phyloP scores from a whole-genome alignment of 2,888 invertebrate species.

The Petrolisthes manimaculis region DNA sequence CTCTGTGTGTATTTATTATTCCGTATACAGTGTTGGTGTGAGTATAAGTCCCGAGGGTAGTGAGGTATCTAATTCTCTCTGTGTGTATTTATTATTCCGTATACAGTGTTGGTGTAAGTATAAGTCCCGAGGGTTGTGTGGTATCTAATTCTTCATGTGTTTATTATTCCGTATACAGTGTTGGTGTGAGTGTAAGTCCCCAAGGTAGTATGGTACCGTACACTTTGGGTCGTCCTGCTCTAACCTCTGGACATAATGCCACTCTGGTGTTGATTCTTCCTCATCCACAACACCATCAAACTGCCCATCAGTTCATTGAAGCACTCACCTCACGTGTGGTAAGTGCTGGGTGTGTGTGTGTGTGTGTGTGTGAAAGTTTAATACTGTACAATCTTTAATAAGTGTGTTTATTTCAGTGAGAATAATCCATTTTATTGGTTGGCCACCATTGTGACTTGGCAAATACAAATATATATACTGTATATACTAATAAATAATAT shows the following conservation, averaged over 20 bases:
- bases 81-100: too few relatives aligned
- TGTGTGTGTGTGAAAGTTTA: background rate
- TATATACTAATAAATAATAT: background rate
- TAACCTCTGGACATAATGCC: constrained; percentile 24
- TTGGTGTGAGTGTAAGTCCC: constrained; percentile 31
- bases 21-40: background rate
- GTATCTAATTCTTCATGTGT: too few relatives aligned
- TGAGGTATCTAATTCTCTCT: too few relatives aligned
- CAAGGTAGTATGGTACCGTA: constrained; percentile 39
- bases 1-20: background rate
- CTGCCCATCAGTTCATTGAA: constrained; percentile 41
- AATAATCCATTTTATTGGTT: too few relatives aligned
- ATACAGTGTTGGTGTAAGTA: constrained; percentile 43
- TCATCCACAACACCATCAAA: constrained; percentile 26
- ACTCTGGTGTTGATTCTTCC: constrained; percentile 42
- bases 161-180: constrained; percentile 19
- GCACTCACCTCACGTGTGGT: constrained; percentile 29
- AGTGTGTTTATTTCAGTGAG: too few relatives aligned
- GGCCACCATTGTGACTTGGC: background rate
- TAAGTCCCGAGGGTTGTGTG: too few relatives aligned
- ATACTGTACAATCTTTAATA: too few relatives aligned
- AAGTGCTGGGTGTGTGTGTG: constrained; percentile 6
- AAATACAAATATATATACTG: background rate
- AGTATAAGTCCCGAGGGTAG: too few relatives aligned
- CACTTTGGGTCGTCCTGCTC: constrained; percentile 40